Evolutionary conservation across 2,888 invertebrate species (phyloP).

Genomic region (Drosophila tripunctata): DNA sequence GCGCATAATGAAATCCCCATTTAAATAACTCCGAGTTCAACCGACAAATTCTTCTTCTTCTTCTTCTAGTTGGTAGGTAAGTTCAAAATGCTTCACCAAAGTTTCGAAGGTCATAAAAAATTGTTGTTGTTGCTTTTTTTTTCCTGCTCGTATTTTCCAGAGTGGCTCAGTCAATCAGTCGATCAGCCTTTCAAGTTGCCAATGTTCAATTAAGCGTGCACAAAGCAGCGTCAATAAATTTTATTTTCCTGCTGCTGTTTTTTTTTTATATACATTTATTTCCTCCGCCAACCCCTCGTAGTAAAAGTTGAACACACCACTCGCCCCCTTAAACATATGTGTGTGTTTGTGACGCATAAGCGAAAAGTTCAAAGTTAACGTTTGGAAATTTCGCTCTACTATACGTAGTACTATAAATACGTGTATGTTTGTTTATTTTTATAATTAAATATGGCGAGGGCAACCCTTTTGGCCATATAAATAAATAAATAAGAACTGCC

Average conservation of each 20-base stretch:
- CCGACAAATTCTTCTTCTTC: constrained; percentile 17
- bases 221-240: constrained; percentile 70
- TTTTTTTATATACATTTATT: constrained; percentile 4
- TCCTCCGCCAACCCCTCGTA: constrained; percentile 37
- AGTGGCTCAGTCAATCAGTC: constrained; percentile 66
- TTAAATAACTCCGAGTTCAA: constrained; percentile 63
- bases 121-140: too few species aligned
- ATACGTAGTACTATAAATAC: constrained; percentile 3
- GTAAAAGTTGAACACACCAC: constrained; percentile 15
- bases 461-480: constrained; percentile 59
- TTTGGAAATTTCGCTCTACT: constrained; percentile 26
- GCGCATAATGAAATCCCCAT: constrained; percentile 64
- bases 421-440: constrained; percentile 59
- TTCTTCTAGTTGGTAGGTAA: neutral
- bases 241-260: too few species aligned
- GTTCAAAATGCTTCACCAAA: constrained; percentile 20
- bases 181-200: constrained; percentile 72
- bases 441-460: constrained; percentile 67
- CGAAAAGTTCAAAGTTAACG: constrained; percentile 66
- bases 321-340: constrained; percentile 57
- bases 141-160: too few species aligned
- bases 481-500: constrained; percentile 46
- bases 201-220: constrained; percentile 76
- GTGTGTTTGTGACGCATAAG: constrained; percentile 66
- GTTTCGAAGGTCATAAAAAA: constrained; percentile 59